Percentiles rank a stretch among this genome's conserved stretches.
These are phyloP conservation scores for Flabesymbios commensalis DNA, from an alignment of 2,888 invertebrate genomes.

Conservation along the genomic window DNA sequence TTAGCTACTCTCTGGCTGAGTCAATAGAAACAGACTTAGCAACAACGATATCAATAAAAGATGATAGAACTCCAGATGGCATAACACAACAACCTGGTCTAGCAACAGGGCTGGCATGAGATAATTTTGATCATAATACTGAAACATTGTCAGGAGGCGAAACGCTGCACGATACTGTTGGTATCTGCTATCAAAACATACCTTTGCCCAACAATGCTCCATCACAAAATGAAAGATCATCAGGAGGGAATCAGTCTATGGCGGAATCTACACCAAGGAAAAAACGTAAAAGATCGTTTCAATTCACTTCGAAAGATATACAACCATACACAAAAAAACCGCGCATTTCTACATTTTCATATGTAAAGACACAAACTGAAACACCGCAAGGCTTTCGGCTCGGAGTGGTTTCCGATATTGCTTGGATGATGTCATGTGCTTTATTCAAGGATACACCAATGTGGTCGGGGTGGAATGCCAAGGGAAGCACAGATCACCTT, in stretches of 20 bases:
- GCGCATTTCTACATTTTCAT: background rate
- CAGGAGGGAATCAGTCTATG: too few relatives aligned
- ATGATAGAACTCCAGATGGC: slow-evolving; percentile 20
- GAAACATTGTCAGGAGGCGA: slow-evolving; percentile 27
- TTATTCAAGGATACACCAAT: slow-evolving; percentile 9
- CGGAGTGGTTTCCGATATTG: background rate
- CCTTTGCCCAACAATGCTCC: too few relatives aligned
- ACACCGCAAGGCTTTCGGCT: background rate
- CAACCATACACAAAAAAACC: slow-evolving; percentile 10
- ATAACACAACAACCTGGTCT: slow-evolving; percentile 11
- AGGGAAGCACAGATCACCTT: slow-evolving; percentile 14
- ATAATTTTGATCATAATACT: slow-evolving; percentile 29
- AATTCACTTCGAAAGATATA: background rate
- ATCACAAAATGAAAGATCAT: too few relatives aligned
- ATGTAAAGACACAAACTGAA: background rate
- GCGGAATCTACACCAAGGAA: background rate
- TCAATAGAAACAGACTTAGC: slow-evolving; percentile 27
- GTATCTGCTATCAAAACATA: slow-evolving; percentile 32
- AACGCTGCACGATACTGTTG: slow-evolving; percentile 30
- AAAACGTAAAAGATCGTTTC: background rate
- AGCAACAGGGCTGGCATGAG: slow-evolving; percentile 22
- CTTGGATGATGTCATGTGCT: slow-evolving; percentile 2
- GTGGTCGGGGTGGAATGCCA: slow-evolving; percentile 32
- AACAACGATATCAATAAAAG: slow-evolving; percentile 3
- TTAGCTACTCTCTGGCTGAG: slow-evolving; percentile 21